Evolutionary conservation across 2,113 vertebrate species (phyloP), one percentile per base, ranked within the genome.

Genomic region (Megaleporinus macrocephalus): DNA sequence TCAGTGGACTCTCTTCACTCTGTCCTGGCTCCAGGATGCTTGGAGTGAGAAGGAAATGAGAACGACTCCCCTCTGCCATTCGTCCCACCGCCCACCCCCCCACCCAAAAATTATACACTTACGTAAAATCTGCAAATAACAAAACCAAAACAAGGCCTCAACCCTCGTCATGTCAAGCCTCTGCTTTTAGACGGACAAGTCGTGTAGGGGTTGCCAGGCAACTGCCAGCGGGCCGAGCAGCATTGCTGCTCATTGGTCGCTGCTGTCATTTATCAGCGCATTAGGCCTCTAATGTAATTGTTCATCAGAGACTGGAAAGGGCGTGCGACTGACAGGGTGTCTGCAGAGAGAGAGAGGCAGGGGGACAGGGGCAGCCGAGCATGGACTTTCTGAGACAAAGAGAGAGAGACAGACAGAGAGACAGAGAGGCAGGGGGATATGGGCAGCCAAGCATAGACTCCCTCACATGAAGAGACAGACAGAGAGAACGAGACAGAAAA

Each of bases 201-300:
- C 86, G 88, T 93, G 87, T 92, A 84, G 86, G 87, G 87, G 93
- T 94, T 93, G 91, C 93, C 89, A 89, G 89, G 92, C 92, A 92
- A 93, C 92, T 88, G 80, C 84, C 61, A 86, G 9, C 74, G 81
- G 89, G 87, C 63, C 51, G 84, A 81, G 84, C n/a, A 33, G 51
- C 83, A 87, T 74, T 55, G 85, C 47, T 68, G 61, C 76, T 69
- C 77, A 75, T 75, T 80, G 80, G 61, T 63, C 26, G 59, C 83
- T 85, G 63, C 88, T 87, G 89, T 91, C 89, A 90, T 92, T 93
- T 93, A 85, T 94, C 90, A 93, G 89, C 86, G 87, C 91, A 90
- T 93, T 93, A 91, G 86, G 87, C 84, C 80, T 91, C 83, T 87
- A 91, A 94, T 90, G 86, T 90, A 90, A 93, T 90, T 88, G 89